phyloP scores from a whole-genome alignment of 2,797 vertebrate genomes.

The Orestias chungarensis region DNA sequence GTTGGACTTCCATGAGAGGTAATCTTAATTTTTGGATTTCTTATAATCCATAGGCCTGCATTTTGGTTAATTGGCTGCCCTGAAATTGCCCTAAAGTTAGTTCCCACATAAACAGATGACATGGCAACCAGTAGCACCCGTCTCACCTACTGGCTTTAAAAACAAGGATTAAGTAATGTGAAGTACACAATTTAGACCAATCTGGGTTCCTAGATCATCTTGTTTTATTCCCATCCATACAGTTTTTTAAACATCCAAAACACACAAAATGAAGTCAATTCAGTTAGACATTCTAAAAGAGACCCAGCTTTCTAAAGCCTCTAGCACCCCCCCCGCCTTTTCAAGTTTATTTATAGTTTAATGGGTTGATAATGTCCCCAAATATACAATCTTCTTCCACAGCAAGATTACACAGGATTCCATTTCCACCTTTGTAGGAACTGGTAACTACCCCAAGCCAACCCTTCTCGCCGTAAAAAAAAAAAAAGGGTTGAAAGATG shows the following conservation, averaged over 20 bases:
- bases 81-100: not conserved
- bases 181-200: too few species aligned
- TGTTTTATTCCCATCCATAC: too few species aligned
- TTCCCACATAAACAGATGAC: not conserved
- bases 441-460: constrained; percentile 91
- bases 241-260: too few species aligned
- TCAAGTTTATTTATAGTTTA: constrained; percentile 49
- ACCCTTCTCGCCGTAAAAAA: constrained; percentile 85
- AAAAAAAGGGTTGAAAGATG: not conserved
- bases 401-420: constrained; percentile 84
- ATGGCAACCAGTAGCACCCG: not conserved
- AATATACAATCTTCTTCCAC: constrained; percentile 86
- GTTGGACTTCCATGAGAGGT: not conserved
- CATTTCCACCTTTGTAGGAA: constrained; percentile 84
- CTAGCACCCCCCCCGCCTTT: too few species aligned
- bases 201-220: too few species aligned
- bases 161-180: not conserved
- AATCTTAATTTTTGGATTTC: not conserved
- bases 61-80: not conserved
- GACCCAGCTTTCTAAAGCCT: not conserved
- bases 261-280: too few species aligned
- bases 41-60: not conserved
- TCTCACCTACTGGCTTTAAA: too few species aligned
- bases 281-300: not conserved
- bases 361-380: constrained; percentile 81